phyloP scores from a whole-genome alignment of 2,888 invertebrate species.

The Eilema sororculum region DNA sequence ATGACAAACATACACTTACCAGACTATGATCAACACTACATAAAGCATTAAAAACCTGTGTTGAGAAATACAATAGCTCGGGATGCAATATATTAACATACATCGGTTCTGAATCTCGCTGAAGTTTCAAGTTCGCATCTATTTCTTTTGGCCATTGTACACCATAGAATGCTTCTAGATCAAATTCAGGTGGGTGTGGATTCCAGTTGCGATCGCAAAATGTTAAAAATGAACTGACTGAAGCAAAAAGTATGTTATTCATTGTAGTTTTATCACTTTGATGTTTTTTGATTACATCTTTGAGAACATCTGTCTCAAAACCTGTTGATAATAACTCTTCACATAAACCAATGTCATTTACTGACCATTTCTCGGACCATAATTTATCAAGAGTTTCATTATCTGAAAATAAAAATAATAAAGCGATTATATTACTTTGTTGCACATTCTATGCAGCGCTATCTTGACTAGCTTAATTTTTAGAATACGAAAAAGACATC shows the following conservation, averaged over 20 bases:
- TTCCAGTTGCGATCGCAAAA: constrained; percentile 95
- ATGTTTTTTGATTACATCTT: constrained; percentile 58
- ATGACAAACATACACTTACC: constrained; percentile 60
- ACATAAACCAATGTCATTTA: constrained; percentile 62
- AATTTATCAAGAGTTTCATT: constrained; percentile 62
- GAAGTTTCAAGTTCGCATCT: constrained; percentile 75
- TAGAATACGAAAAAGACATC: too few relatives aligned
- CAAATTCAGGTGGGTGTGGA: constrained; percentile 87
- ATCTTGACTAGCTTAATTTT: too few relatives aligned
- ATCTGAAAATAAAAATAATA: constrained; percentile 58
- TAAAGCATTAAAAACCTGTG: constrained; percentile 73
- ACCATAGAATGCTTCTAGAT: constrained; percentile 74
- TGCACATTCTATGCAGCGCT: too few relatives aligned
- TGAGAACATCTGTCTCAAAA: constrained; percentile 62
- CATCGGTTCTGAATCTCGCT: constrained; percentile 89
- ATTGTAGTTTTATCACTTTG: constrained; percentile 51
- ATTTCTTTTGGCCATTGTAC: constrained; percentile 75
- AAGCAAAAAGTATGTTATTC: constrained; percentile 84
- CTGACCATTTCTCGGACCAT: constrained; percentile 71
- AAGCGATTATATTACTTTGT: too few relatives aligned
- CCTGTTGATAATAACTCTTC: constrained; percentile 66
- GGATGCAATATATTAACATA: constrained; percentile 88
- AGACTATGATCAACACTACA: constrained; percentile 68
- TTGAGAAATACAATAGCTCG: constrained; percentile 78
- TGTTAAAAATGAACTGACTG: constrained; percentile 89